These are phyloP conservation scores for Argyresthia goedartella DNA, from an alignment of 2,888 invertebrate genomes.

Conservation along the genomic window DNA sequence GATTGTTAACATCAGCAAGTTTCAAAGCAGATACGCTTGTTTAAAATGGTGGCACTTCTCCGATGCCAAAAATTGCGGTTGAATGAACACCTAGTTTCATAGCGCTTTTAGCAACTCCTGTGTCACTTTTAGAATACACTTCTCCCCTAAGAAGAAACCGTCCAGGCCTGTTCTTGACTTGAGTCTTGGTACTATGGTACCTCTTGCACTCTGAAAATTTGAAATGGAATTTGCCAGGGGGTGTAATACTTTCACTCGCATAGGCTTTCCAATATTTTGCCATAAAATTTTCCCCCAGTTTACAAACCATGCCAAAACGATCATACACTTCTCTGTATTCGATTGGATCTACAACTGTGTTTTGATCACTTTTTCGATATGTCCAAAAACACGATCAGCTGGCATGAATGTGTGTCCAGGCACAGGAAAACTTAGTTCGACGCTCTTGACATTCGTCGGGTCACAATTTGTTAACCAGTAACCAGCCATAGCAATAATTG, in stretches of 20 bases:
- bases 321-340: slow-evolving; percentile 5
- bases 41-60: background rate
- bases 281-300: slow-evolving; percentile 3
- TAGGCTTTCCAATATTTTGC: slow-evolving; percentile 1
- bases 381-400: slow-evolving; percentile 6
- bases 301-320: slow-evolving; percentile 2
- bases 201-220: too few relatives aligned
- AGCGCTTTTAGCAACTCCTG: slow-evolving; percentile 2
- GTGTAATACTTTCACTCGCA: slow-evolving; percentile 2
- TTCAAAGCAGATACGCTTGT: slow-evolving; percentile 4
- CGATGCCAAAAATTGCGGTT: slow-evolving; percentile 2
- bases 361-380: slow-evolving; percentile 4
- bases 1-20: slow-evolving; percentile 4
- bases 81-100: background rate
- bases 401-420: slow-evolving; percentile 8
- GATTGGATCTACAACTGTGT: slow-evolving; percentile 3
- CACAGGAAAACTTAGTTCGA: slow-evolving; percentile 18
- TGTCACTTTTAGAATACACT: too few relatives aligned
- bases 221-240: slow-evolving; percentile 7
- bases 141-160: too few relatives aligned
- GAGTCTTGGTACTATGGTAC: background rate
- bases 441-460: slow-evolving; percentile 3
- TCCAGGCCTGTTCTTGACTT: background rate
- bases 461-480: slow-evolving; percentile 11
- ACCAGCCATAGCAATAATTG: slow-evolving; percentile 13